These are phyloP conservation scores for Hybos culiciformis DNA, from an alignment of 2,888 invertebrate genomes.

Conservation along the genomic window DNA sequence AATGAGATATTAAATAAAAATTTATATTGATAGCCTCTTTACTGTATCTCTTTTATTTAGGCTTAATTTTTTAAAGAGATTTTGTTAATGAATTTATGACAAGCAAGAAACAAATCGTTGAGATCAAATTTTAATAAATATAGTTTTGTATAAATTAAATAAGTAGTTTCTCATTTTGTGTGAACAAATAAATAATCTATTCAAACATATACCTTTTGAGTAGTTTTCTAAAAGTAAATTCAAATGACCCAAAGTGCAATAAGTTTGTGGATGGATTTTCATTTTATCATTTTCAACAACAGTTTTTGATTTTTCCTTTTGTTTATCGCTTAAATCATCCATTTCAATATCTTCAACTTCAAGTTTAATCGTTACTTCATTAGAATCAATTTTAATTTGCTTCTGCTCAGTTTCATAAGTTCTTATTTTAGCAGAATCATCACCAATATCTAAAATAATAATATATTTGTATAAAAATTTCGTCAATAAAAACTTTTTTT, in stretches of 20 bases:
- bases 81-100: too few relatives aligned
- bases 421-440: slow-evolving; percentile 10
- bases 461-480: too few relatives aligned
- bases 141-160: too few relatives aligned
- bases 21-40: too few relatives aligned
- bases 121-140: too few relatives aligned
- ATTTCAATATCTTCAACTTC: slow-evolving; percentile 19
- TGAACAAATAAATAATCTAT: not conserved
- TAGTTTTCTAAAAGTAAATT: slow-evolving; percentile 87
- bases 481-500: too few relatives aligned
- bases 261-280: slow-evolving; percentile 77
- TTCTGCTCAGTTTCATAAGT: slow-evolving; percentile 9
- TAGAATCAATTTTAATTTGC: slow-evolving; percentile 2
- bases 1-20: too few relatives aligned
- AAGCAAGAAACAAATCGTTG: too few relatives aligned
- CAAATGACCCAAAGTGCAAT: slow-evolving; percentile 90
- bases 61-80: too few relatives aligned
- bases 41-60: too few relatives aligned
- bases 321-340: slow-evolving; percentile 13
- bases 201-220: slow-evolving; percentile 66
- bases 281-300: slow-evolving; percentile 43
- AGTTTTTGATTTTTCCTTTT: slow-evolving; percentile 16
- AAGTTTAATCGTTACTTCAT: slow-evolving; percentile 13
- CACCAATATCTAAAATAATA: too few relatives aligned
- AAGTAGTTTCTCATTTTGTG: too few relatives aligned